phyloP scores from a whole-genome alignment of 2,113 vertebrate species.

The Tautogolabrus adspersus region DNA sequence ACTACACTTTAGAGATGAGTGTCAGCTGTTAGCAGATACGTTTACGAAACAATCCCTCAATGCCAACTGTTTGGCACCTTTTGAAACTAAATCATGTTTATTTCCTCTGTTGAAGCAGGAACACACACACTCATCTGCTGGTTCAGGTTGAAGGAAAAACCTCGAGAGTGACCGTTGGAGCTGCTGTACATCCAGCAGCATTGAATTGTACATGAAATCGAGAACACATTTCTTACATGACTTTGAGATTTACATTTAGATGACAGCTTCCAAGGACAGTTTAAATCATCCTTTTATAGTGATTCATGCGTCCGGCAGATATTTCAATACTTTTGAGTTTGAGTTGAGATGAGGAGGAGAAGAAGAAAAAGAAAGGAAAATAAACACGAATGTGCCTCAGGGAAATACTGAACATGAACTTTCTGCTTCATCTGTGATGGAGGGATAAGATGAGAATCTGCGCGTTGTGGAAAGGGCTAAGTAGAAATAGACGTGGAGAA shows the following conservation, averaged over 20 bases:
- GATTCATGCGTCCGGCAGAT: conserved; percentile 23
- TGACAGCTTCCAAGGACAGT: conserved; percentile 38
- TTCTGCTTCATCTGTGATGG: conserved; percentile 28
- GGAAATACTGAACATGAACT: conserved; percentile 35
- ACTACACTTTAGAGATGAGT: neutral
- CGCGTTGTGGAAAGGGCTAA: neutral
- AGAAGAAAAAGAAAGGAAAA: conserved; percentile 7
- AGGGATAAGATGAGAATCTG: conserved; percentile 31
- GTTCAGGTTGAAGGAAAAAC: conserved; percentile 5
- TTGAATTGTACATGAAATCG: conserved; percentile 18
- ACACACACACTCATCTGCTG: neutral
- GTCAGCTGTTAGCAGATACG: neutral
- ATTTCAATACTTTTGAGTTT: conserved; percentile 32
- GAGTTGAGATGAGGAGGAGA: neutral
- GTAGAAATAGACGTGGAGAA: conserved; percentile 3
- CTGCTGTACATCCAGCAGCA: conserved; percentile 17
- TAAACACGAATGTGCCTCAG: conserved; percentile 20
- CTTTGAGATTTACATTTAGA: conserved; percentile 56
- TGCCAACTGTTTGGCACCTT: neutral
- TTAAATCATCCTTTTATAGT: conserved; percentile 11
- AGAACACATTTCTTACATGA: conserved; percentile 9
- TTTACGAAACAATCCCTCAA: too few species aligned
- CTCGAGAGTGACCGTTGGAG: conserved; percentile 12
- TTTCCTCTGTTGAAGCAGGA: conserved; percentile 28
- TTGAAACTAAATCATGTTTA: conserved; percentile 15